Conservation (phyloP, 2,113 vertebrate species). For the Mirza zaza region DNA sequence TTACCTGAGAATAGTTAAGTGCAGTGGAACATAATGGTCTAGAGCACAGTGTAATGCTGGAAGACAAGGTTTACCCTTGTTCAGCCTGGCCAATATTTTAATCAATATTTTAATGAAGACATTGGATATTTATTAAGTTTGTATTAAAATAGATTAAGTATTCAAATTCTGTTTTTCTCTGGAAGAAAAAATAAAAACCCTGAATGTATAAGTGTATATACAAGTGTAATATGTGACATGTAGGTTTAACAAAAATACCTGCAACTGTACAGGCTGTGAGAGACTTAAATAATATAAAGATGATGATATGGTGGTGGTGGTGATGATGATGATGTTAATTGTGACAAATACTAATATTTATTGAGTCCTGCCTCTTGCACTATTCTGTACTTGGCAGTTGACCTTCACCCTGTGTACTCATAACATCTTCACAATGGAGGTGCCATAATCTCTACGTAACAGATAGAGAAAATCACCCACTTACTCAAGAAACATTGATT, state of each 20-base stretch:
- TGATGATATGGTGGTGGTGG: neutral
- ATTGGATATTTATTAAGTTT: neutral
- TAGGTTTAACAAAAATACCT: neutral
- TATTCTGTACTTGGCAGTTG: neutral
- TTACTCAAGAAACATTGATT: neutral
- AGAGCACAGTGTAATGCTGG: neutral
- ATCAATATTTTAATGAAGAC: slow-evolving; percentile 21
- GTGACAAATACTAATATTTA: neutral
- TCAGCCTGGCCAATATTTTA: neutral
- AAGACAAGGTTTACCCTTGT: neutral
- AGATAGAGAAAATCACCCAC: neutral
- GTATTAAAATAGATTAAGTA: neutral
- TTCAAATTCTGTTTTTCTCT: neutral
- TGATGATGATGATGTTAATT: neutral
- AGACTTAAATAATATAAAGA: neutral
- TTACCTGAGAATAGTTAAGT: neutral
- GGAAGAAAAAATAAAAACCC: neutral
- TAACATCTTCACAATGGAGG: neutral
- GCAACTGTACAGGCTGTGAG: neutral
- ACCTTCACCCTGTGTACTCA: neutral
- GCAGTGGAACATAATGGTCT: neutral
- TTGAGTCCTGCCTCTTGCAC: neutral
- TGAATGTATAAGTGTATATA: neutral
- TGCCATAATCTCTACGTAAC: neutral
- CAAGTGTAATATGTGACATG: neutral